These are phyloP conservation scores for Cotesia congregata DNA, from an alignment of 2,888 invertebrate species.

Conservation along the genomic window DNA sequence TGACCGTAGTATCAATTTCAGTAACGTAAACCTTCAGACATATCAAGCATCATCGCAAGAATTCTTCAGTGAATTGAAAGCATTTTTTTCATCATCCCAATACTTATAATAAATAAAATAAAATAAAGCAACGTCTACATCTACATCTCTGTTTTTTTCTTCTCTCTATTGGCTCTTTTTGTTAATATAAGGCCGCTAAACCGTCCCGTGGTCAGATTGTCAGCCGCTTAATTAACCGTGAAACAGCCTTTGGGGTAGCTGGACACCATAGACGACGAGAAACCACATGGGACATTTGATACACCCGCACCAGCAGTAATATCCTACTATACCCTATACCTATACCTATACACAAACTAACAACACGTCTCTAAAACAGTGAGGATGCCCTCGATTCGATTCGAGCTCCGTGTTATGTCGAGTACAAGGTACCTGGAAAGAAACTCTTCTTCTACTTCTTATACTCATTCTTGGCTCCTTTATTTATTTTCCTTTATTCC, in stretches of 20 bases:
- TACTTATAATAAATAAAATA: neutral
- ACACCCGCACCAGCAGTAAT: conserved; percentile 61
- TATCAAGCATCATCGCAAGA: neutral
- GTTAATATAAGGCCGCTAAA: conserved; percentile 55
- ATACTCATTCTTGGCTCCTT: too few species aligned
- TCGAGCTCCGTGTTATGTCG: conserved; percentile 10
- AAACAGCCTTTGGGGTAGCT: conserved; percentile 68
- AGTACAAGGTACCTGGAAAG: conserved; percentile 39
- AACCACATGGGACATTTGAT: conserved; percentile 68
- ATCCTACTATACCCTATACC: conserved; percentile 46
- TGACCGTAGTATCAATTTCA: conserved; percentile 19
- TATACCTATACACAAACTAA: conserved; percentile 2
- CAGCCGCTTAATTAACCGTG: conserved; percentile 70
- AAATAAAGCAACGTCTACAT: conserved; percentile 7
- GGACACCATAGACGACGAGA: conserved; percentile 66
- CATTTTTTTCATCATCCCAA: conserved; percentile 26
- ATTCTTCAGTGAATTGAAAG: neutral
- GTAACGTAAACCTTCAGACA: conserved; percentile 9
- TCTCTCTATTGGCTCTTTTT: neutral
- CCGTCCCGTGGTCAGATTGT: conserved; percentile 69
- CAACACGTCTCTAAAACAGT: conserved; percentile 29
- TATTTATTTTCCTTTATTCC: conserved; percentile 32
- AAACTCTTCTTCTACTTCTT: conserved; percentile 32
- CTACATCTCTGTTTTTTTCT: neutral
- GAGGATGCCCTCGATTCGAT: conserved; percentile 30